Conservation (phyloP, 2,888 invertebrate genomes). For the Oithona nana region DNA sequence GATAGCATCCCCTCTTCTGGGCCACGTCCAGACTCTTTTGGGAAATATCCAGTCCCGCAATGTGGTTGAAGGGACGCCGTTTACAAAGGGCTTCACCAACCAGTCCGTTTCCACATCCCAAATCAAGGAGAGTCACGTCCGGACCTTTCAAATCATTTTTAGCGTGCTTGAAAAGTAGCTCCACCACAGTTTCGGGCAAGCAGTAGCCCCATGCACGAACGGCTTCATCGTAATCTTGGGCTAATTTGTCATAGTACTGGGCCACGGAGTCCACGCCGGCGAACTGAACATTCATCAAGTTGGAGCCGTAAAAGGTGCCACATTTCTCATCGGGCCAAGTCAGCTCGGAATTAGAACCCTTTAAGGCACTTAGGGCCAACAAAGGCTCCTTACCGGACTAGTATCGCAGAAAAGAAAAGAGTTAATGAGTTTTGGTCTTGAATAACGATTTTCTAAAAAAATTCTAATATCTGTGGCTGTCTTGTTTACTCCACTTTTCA, state of each 20-base stretch:
- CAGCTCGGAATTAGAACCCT: no score
- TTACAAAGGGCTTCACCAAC: background rate
- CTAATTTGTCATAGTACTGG: background rate
- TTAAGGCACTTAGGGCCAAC: no score
- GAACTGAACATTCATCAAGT: no score
- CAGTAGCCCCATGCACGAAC: background rate
- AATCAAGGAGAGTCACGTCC: background rate
- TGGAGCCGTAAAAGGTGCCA: no score
- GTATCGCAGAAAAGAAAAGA: no score
- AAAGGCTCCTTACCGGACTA: no score
- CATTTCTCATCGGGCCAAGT: no score
- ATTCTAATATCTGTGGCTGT: no score
- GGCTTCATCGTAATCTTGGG: background rate
- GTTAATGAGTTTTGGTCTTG: no score
- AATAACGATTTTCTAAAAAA: no score
- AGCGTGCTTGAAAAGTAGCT: background rate
- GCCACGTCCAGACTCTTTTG: background rate
- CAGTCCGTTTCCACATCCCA: conserved; percentile 9
- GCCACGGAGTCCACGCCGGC: no score
- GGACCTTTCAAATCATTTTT: background rate
- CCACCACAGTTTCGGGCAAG: background rate
- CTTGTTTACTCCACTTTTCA: no score
- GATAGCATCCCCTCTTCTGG: background rate
- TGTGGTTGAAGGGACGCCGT: background rate
- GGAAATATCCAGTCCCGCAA: background rate